phyloP scores from a whole-genome alignment of 92 coral and sea anemone genomes.

The Zoanthus sociatus region DNA sequence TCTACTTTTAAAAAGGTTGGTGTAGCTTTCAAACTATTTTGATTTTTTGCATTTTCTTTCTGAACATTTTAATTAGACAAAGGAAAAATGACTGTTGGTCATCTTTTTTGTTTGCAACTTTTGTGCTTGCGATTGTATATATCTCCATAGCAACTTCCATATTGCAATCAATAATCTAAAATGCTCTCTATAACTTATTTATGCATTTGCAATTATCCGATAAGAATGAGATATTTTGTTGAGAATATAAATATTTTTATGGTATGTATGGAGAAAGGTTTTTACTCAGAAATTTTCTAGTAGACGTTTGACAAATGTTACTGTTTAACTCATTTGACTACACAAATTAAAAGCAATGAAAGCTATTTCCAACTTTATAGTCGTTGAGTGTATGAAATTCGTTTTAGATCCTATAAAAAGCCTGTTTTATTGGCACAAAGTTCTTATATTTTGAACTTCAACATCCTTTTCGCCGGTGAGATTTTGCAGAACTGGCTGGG shows the following conservation, averaged over 20 bases:
- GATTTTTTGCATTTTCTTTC: constrained; percentile 5
- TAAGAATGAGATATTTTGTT: constrained; percentile 8
- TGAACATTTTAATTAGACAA: background rate
- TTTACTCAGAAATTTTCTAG: background rate
- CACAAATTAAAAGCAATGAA: constrained; percentile 26
- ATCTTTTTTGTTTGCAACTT: constrained; percentile 6
- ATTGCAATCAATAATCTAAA: constrained; percentile 9
- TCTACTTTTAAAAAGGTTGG: constrained; percentile 6
- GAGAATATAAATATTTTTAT: constrained; percentile 6
- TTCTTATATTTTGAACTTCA: constrained; percentile 17
- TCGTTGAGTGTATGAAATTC: constrained; percentile 17
- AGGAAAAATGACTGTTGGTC: constrained; percentile 4
- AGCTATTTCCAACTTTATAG: constrained; percentile 15
- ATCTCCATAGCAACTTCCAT: constrained; percentile 9
- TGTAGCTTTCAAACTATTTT: constrained; percentile 8
- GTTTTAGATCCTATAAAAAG: constrained; percentile 14
- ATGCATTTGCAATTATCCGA: constrained; percentile 13
- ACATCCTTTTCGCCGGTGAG: constrained; percentile 11
- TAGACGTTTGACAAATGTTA: constrained; percentile 2
- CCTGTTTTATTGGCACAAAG: constrained; percentile 28
- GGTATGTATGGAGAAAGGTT: constrained; percentile 10
- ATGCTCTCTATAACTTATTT: constrained; percentile 16
- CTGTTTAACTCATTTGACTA: constrained; percentile 3
- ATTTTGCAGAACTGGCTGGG: background rate
- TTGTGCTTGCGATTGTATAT: constrained; percentile 4